Percentiles rank a stretch among this genome's conserved stretches.
Conservation (phyloP, 2,113 vertebrate genomes). For the Sporophila hypoxantha region DNA sequence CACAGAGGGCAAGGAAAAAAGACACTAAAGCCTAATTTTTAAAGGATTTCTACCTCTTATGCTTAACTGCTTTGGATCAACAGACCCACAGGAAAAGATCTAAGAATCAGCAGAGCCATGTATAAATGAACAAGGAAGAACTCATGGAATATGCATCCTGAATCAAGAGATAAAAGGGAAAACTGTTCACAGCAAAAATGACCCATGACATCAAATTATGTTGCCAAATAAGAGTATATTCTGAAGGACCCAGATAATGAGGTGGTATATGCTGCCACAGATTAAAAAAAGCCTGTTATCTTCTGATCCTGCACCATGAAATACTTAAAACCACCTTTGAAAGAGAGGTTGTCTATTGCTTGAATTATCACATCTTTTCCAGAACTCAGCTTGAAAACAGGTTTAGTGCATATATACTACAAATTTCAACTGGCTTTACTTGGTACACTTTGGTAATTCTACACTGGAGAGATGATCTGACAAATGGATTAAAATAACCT, state of each 20-base stretch:
- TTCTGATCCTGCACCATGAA: not conserved
- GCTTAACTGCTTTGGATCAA: not conserved
- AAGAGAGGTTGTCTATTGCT: not conserved
- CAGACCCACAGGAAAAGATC: not conserved
- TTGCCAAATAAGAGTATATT: not conserved
- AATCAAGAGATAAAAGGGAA: conserved; percentile 8
- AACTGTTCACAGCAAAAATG: not conserved
- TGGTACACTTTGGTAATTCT: not conserved
- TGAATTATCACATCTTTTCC: not conserved
- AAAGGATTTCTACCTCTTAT: not conserved
- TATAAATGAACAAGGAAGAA: not conserved
- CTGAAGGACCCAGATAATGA: not conserved
- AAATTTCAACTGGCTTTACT: not conserved
- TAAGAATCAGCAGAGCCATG: not conserved
- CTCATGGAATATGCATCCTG: not conserved
- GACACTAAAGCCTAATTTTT: not conserved
- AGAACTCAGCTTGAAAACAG: not conserved
- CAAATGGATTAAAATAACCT: not conserved
- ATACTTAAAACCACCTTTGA: conserved; percentile 1
- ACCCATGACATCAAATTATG: not conserved
- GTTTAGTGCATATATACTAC: not conserved
- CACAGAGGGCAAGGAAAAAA: not conserved
- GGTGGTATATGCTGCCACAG: not conserved
- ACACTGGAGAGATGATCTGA: not conserved
- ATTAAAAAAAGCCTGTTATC: not conserved